Percentiles rank a stretch among this genome's conserved stretches.
phyloP scores from a whole-genome alignment of 2,888 invertebrate genomes.

The Eucera pruinosa region DNA sequence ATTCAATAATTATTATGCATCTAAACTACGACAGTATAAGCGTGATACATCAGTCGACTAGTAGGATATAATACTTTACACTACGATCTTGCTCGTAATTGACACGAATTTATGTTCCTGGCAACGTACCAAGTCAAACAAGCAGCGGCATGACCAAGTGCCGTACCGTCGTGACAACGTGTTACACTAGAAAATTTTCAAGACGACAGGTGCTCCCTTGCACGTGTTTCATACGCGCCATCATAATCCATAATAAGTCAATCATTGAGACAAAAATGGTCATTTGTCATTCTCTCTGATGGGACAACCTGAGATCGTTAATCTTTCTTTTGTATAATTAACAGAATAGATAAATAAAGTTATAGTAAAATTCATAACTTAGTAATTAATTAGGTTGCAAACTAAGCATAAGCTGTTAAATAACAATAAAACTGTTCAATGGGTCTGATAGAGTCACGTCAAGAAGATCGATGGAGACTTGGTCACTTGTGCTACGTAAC shows the following conservation, averaged over 20 bases:
- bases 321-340: neutral
- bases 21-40: constrained; percentile 21
- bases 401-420: too few relatives aligned
- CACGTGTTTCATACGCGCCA: neutral
- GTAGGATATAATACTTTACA: constrained; percentile 47
- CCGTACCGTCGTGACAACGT: constrained; percentile 19
- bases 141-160: constrained; percentile 22
- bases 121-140: constrained; percentile 60
- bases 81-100: constrained; percentile 55
- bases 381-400: too few relatives aligned
- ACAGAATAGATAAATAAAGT: neutral
- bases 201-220: constrained; percentile 33
- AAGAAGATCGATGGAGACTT: too few relatives aligned
- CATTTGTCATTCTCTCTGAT: neutral
- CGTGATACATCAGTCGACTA: constrained; percentile 37
- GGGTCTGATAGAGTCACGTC: too few relatives aligned
- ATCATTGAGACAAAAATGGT: neutral
- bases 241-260: neutral
- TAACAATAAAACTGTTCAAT: too few relatives aligned
- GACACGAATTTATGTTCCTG: constrained; percentile 62
- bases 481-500: too few relatives aligned
- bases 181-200: constrained; percentile 33
- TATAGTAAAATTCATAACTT: neutral
- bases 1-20: constrained; percentile 35
- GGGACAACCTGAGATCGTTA: neutral